Evolutionary conservation across 2,888 invertebrate genomes (phyloP), one percentile per base, ranked within the genome.

Genomic region (Rhagium mordax): DNA sequence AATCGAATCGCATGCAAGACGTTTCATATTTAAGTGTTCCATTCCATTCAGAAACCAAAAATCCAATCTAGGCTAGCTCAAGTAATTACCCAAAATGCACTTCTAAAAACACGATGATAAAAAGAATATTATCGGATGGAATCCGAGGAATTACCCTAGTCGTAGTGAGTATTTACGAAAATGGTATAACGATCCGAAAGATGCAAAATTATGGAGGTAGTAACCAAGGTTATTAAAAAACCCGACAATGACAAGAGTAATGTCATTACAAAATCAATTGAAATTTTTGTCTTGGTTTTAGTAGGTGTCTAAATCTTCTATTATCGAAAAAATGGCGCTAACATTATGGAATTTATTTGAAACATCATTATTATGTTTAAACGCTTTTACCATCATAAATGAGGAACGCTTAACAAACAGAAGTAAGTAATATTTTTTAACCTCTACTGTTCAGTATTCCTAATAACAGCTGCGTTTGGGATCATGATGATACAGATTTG

Each of bases 311-410:
- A 41, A 41, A 57, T 57, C 16, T 67, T 47, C 24, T n/a, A 21
- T 49, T 15, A 47, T 29, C 5, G 10, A 8, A 41, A 77, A 8
- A 72, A 94, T 94, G 94, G 93, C 92, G 89, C 93, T 98, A 84
- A 95, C 97, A 0, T 89, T 98, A 81, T 98, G 98, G 95, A 95
- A 95, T 82, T 90, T 98, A 81, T 93, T 98, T 80, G 98, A 98
- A 89, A 96, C 98, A 3, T 91, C 94, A 0, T 89, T 98, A 75
- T 89, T 98, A 62, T 95, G 96, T 84, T 89, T 98, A 57, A 98
- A 98, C 89, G 98, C 98, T 3, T 93, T 98, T 59, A 98, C 98
- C 87, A 93, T 98, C 65, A 90, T 98, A 57, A 96, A 98, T 84
- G 97, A 98, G 89, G 97, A 98, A 87, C 91, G 98, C 80, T 98